These are phyloP conservation scores for Diarsia mendica DNA, from an alignment of 2,888 invertebrate genomes.

Conservation along the genomic window DNA sequence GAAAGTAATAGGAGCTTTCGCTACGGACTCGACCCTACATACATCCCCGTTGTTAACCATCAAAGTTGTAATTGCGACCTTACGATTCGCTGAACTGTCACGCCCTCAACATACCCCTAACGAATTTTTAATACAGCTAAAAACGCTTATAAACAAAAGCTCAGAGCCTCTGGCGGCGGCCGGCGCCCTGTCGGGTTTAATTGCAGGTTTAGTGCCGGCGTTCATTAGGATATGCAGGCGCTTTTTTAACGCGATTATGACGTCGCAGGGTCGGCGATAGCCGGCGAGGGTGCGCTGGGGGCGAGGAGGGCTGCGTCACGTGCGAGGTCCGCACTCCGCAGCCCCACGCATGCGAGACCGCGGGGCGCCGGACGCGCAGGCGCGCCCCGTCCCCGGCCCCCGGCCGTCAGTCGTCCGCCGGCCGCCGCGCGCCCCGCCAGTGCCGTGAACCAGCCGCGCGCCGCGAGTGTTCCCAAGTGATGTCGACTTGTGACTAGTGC, in stretches of 20 bases:
- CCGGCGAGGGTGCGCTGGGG: constrained; percentile 83
- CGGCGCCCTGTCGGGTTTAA: constrained; percentile 81
- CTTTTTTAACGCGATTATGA: constrained; percentile 89
- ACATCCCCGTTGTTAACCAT: constrained; percentile 75
- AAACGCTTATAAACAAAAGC: constrained; percentile 83
- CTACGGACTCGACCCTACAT: constrained; percentile 71
- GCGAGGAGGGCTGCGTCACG: constrained; percentile 90
- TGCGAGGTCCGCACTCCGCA: constrained; percentile 90
- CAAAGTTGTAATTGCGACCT: constrained; percentile 85
- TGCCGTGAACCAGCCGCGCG: constrained; percentile 71
- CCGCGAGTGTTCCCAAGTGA: constrained; percentile 88
- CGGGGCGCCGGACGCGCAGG: constrained; percentile 87
- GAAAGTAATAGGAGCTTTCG: constrained; percentile 78
- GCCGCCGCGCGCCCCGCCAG: constrained; percentile 87
- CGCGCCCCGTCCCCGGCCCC: constrained; percentile 80
- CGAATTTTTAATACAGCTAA: constrained; percentile 84
- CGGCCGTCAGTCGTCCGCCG: constrained; percentile 90
- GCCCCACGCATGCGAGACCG: constrained; percentile 90
- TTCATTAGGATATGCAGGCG: constrained; percentile 89
- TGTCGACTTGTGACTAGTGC: constrained; percentile 90
- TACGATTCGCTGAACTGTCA: constrained; percentile 82
- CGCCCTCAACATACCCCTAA: constrained; percentile 81
- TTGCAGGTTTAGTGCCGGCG: constrained; percentile 87
- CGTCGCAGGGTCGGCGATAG: constrained; percentile 84
- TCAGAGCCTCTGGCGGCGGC: constrained; percentile 74